Evolutionary conservation across 1,140 invertebrate species (phyloP).

Genomic region (Heliothis subflexa): DNA sequence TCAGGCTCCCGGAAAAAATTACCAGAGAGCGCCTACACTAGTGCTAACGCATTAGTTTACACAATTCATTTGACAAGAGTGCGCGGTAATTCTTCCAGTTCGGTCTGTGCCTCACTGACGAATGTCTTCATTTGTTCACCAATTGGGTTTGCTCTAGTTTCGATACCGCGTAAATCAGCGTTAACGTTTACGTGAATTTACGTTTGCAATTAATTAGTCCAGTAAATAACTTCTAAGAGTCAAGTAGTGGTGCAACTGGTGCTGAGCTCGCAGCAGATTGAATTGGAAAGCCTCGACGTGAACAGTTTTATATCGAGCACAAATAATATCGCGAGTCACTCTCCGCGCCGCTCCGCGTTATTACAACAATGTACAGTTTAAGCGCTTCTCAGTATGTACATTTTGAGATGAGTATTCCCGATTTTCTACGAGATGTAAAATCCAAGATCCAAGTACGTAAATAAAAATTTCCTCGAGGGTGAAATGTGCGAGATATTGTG

Average conservation of each 20-base stretch:
- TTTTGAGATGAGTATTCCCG: neutral
- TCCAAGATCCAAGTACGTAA: slow-evolving; percentile 31
- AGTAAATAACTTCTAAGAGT: no score
- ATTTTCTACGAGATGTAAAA: slow-evolving; percentile 31
- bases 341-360: neutral
- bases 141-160: neutral
- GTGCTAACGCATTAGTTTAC: neutral
- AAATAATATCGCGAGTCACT: neutral
- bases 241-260: no score
- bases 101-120: neutral
- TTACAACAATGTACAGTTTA: neutral
- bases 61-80: slow-evolving; percentile 12
- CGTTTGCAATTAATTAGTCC: neutral
- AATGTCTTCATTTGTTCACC: slow-evolving; percentile 16
- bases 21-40: neutral
- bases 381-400: neutral
- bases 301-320: no score
- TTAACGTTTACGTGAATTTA: neutral
- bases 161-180: neutral
- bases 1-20: slow-evolving; percentile 20
- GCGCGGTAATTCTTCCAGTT: neutral
- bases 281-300: neutral
- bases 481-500: slow-evolving; percentile 32
- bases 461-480: slow-evolving; percentile 32
- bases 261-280: neutral